These are phyloP conservation scores for Mya arenaria DNA, from an alignment of 1,140 invertebrate genomes.

Conservation along the genomic window DNA sequence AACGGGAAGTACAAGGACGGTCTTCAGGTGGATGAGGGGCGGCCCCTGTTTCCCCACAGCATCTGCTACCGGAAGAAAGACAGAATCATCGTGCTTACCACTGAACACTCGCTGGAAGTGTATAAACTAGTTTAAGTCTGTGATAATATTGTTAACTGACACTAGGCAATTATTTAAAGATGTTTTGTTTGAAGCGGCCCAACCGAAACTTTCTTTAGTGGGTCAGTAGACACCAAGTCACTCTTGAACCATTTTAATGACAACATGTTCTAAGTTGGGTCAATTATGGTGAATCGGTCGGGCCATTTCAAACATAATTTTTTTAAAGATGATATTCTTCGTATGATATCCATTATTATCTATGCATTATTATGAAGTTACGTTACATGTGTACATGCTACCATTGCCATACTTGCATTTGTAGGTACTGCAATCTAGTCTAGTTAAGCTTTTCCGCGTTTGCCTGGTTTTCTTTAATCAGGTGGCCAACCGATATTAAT, in stretches of 20 bases:
- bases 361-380: too few species aligned
- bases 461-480: too few species aligned
- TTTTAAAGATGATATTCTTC: too few species aligned
- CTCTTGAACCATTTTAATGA: neutral
- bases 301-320: neutral
- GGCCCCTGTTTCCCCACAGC: constrained; percentile 43
- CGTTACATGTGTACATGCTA: too few species aligned
- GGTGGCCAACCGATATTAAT: too few species aligned
- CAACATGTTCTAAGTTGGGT: neutral
- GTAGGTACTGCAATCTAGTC: too few species aligned
- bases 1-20: constrained; percentile 48
- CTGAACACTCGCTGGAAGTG: constrained; percentile 43
- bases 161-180: too few species aligned
- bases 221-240: neutral
- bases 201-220: too few species aligned
- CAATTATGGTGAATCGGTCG: neutral
- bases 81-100: constrained; percentile 43
- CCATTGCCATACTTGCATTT: too few species aligned
- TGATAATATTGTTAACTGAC: neutral
- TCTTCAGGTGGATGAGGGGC: constrained; percentile 17
- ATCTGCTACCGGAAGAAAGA: constrained; percentile 45
- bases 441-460: too few species aligned
- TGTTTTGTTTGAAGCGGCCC: too few species aligned
- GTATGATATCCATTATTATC: too few species aligned
- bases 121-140: constrained; percentile 33